phyloP scores from a whole-genome alignment of 1,140 invertebrate genomes.

The Drosophila subobscura region DNA sequence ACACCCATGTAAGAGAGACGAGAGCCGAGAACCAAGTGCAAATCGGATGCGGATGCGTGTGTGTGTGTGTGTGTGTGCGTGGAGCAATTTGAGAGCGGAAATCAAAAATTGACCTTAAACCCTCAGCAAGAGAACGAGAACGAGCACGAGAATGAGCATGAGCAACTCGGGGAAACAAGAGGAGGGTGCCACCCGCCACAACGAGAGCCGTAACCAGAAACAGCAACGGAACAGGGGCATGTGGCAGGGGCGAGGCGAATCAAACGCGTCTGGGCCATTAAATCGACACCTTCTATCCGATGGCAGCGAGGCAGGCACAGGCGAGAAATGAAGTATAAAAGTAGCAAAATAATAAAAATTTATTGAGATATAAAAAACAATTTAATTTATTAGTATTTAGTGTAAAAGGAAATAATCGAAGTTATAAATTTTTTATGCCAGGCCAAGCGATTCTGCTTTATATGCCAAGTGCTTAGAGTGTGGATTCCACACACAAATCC shows the following conservation, averaged over 20 bases:
- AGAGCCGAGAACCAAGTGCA: slow-evolving; percentile 31
- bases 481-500: background rate
- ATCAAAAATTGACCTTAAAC: slow-evolving; percentile 82
- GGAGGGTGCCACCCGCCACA: too few species aligned
- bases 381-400: slow-evolving; percentile 83
- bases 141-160: background rate
- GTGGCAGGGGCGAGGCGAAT: slow-evolving; percentile 15
- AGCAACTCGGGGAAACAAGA: background rate
- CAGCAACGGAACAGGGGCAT: background rate
- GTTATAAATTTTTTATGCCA: slow-evolving; percentile 80
- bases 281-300: slow-evolving; percentile 69
- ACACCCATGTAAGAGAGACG: slow-evolving; percentile 16
- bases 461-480: slow-evolving; percentile 42
- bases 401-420: slow-evolving; percentile 80
- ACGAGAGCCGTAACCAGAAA: too few species aligned
- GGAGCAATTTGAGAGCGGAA: slow-evolving; percentile 78
- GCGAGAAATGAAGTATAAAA: slow-evolving; percentile 76
- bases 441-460: slow-evolving; percentile 36
- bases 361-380: slow-evolving; percentile 83
- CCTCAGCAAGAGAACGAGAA: slow-evolving; percentile 21
- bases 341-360: slow-evolving; percentile 82
- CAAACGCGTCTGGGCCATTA: slow-evolving; percentile 66
- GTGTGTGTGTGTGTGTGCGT: slow-evolving; percentile 63
- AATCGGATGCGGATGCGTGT: slow-evolving; percentile 67
- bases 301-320: background rate